These are phyloP conservation scores for Tiliacea aurago DNA, from an alignment of 2,888 invertebrate genomes.

Conservation along the genomic window DNA sequence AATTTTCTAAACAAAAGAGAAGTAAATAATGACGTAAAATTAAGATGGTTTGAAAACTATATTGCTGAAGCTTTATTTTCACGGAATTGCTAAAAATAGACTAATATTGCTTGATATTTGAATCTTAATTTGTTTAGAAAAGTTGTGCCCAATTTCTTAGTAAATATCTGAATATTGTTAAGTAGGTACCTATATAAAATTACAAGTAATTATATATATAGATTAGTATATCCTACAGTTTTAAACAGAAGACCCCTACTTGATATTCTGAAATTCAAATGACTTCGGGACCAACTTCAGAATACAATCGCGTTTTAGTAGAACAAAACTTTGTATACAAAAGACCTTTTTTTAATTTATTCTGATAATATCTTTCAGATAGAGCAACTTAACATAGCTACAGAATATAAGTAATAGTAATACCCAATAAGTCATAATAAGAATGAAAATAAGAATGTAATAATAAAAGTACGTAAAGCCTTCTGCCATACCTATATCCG, in stretches of 20 bases:
- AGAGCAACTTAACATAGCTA: constrained; percentile 51
- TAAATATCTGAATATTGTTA: constrained; percentile 31
- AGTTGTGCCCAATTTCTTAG: not conserved
- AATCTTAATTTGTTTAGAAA: not conserved
- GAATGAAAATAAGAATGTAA: not conserved
- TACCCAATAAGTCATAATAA: too few species aligned
- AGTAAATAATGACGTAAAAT: not conserved
- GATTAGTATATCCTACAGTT: constrained; percentile 65
- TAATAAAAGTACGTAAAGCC: not conserved
- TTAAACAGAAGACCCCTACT: constrained; percentile 75
- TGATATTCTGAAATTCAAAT: constrained; percentile 88
- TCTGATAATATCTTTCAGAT: constrained; percentile 60
- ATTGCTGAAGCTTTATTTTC: not conserved
- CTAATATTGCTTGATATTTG: not conserved
- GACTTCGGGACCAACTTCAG: constrained; percentile 82
- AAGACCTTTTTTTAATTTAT: constrained; percentile 78
- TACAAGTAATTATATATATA: constrained; percentile 8
- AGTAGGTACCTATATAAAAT: constrained; percentile 60
- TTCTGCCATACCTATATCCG: constrained; percentile 20
- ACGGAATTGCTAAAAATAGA: not conserved
- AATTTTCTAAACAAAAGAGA: not conserved
- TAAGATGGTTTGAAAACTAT: not conserved
- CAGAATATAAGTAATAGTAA: constrained; percentile 4
- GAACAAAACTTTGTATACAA: constrained; percentile 81
- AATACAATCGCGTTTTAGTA: constrained; percentile 82